A percentile compares a stretch with the other conserved stretches of the same genome.
Evolutionary conservation across 1,140 invertebrate genomes (phyloP).

Genomic region (Liolophura sinensis): DNA sequence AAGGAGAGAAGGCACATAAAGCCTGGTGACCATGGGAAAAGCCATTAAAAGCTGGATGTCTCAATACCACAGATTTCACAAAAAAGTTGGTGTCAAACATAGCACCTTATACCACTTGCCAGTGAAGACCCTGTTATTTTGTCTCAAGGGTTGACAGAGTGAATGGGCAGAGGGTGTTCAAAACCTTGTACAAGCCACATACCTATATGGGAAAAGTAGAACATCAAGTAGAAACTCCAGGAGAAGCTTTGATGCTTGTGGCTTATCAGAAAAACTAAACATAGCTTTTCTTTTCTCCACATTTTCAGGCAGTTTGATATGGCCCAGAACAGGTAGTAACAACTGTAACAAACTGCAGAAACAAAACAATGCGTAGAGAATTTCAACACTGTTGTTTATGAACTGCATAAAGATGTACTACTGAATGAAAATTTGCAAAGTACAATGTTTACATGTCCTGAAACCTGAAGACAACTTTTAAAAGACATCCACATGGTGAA

Average conservation of each 20-base stretch:
- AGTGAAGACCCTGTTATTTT: no score
- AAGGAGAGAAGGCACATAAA: no score
- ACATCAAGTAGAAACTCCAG: slow-evolving; percentile 81
- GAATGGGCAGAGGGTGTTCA: background rate
- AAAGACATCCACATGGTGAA: no score
- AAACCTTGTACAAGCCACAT: slow-evolving; percentile 26
- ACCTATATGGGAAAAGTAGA: slow-evolving; percentile 84
- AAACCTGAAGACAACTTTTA: no score
- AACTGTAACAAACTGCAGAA: slow-evolving; percentile 69
- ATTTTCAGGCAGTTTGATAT: slow-evolving; percentile 71
- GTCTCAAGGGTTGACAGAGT: background rate
- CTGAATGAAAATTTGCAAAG: slow-evolving; percentile 9
- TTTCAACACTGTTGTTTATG: slow-evolving; percentile 1
- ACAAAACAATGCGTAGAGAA: slow-evolving; percentile 26
- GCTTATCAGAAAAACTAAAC: slow-evolving; percentile 69
- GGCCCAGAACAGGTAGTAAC: slow-evolving; percentile 77
- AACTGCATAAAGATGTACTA: background rate
- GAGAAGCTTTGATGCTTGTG: slow-evolving; percentile 70
- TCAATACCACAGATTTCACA: no score
- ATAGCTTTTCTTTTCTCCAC: slow-evolving; percentile 66
- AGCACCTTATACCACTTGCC: no score
- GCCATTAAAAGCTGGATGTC: no score
- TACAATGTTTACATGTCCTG: slow-evolving; percentile 1
- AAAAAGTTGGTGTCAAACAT: no score
- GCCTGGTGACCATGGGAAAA: no score